These are phyloP conservation scores for Catostylus mosaicus DNA, from an alignment of 30 jellyfish, hydroid and myxozoan genomes.

Conservation along the genomic window DNA sequence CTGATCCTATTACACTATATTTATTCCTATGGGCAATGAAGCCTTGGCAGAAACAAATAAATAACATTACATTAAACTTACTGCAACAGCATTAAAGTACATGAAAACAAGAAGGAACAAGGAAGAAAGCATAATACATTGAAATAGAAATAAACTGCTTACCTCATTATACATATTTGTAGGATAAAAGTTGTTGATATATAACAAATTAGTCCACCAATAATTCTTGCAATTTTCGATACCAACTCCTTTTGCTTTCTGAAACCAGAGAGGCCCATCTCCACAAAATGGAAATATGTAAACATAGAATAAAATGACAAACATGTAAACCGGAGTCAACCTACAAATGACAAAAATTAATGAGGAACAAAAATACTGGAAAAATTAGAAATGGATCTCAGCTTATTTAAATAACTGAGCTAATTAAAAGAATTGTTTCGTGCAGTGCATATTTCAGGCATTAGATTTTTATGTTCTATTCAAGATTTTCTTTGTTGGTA, in stretches of 20 bases:
- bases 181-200: slow-evolving; percentile 72
- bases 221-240: slow-evolving; percentile 46
- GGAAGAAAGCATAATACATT: neutral
- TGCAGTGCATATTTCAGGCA: too few relatives aligned
- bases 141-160: neutral
- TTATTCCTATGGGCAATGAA: too few relatives aligned
- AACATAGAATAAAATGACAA: slow-evolving; percentile 53
- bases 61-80: too few relatives aligned
- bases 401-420: too few relatives aligned
- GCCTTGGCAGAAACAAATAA: too few relatives aligned
- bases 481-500: too few relatives aligned
- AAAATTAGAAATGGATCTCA: too few relatives aligned
- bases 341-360: slow-evolving; percentile 9
- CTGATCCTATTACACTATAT: too few relatives aligned
- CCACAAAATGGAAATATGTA: slow-evolving; percentile 69
- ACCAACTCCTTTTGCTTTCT: slow-evolving; percentile 31
- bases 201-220: slow-evolving; percentile 86
- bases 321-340: slow-evolving; percentile 77
- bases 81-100: neutral
- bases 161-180: slow-evolving; percentile 43
- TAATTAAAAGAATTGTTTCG: too few relatives aligned
- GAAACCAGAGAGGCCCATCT: slow-evolving; percentile 81
- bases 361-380: neutral
- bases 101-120: neutral
- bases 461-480: too few relatives aligned